Evolutionary conservation across 2,888 invertebrate species (phyloP).

Genomic region (Poecilus cupreus): DNA sequence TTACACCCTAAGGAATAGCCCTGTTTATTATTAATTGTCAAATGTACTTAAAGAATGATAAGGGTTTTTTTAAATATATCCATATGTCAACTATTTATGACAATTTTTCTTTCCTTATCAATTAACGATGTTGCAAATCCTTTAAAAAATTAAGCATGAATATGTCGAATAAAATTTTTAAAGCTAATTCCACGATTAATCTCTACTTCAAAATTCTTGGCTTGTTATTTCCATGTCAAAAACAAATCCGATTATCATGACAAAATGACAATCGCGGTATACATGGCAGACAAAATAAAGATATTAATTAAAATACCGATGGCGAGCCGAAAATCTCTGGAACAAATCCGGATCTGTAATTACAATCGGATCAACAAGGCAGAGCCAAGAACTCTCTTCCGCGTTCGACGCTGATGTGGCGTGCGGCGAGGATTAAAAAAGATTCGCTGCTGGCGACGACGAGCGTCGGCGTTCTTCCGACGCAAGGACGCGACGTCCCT

Average conservation of each 20-base stretch:
- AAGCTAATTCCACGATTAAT: background rate
- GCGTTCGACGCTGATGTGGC: background rate
- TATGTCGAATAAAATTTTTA: too few species aligned
- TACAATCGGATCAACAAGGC: constrained; percentile 22
- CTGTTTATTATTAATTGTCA: too few species aligned
- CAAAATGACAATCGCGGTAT: constrained; percentile 23
- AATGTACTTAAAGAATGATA: too few species aligned
- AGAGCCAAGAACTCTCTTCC: background rate
- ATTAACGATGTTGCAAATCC: too few species aligned
- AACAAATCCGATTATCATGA: constrained; percentile 17
- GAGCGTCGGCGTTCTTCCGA: background rate
- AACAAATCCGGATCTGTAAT: constrained; percentile 37
- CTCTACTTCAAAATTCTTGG: background rate
- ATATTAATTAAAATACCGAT: constrained; percentile 37
- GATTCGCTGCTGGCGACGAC: background rate
- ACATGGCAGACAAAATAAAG: constrained; percentile 35
- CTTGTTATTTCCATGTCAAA: constrained; percentile 6
- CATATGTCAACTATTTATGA: too few species aligned
- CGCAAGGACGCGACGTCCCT: background rate
- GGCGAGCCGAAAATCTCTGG: constrained; percentile 20
- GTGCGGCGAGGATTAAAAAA: constrained; percentile 14
- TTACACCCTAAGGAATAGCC: too few species aligned
- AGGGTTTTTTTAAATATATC: too few species aligned
- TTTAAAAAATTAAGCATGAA: too few species aligned
- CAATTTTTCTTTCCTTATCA: too few species aligned